Conservation (phyloP, 1,140 invertebrate genomes). For the Trachelipus rathkii region DNA sequence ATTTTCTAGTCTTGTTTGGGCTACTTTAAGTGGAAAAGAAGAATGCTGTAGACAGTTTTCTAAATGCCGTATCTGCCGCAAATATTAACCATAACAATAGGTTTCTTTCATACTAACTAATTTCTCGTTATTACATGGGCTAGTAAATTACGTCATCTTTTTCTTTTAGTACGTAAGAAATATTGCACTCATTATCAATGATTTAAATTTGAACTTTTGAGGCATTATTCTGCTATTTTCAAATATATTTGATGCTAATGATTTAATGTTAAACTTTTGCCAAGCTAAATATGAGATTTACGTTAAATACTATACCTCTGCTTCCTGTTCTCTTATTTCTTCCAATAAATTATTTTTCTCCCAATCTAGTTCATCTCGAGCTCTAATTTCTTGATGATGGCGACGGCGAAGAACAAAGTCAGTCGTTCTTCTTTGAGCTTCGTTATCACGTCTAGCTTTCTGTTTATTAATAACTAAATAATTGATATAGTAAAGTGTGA, state of each 20-base stretch:
- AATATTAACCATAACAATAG: no score
- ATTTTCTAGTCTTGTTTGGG: constrained; percentile 33
- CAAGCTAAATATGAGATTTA: no score
- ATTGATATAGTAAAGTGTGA: neutral
- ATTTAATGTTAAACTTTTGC: no score
- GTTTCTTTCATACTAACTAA: no score
- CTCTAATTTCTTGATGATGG: constrained; percentile 31
- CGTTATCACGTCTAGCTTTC: constrained; percentile 27
- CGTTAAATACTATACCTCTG: constrained; percentile 29
- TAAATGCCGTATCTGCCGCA: neutral
- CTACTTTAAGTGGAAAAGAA: constrained; percentile 31
- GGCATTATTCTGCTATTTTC: no score
- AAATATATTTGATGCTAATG: no score
- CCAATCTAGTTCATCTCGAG: constrained; percentile 36
- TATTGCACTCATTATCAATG: no score
- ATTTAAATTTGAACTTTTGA: no score
- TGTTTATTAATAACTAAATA: neutral
- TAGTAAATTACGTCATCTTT: no score
- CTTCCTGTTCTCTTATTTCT: constrained; percentile 31
- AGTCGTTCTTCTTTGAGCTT: constrained; percentile 30
- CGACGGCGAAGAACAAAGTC: constrained; percentile 35
- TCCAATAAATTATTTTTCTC: constrained; percentile 30
- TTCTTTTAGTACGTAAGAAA: no score
- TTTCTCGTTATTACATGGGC: no score
- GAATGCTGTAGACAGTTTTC: constrained; percentile 30